These are phyloP conservation scores for Agonopterix alstromeriana DNA, from an alignment of 2,888 invertebrate genomes.

Conservation along the genomic window DNA sequence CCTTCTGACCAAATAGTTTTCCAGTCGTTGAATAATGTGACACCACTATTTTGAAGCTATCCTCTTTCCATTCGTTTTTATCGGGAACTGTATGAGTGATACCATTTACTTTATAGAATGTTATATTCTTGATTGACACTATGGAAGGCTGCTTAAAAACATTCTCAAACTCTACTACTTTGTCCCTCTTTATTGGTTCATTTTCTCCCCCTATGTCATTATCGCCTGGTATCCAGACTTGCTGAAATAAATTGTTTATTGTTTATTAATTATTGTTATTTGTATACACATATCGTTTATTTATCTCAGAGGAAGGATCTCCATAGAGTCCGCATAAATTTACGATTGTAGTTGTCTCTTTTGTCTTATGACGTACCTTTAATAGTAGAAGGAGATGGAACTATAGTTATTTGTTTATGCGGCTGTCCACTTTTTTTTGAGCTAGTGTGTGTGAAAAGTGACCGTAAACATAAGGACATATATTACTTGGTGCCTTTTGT, in stretches of 20 bases:
- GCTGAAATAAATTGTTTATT: slow-evolving; percentile 59
- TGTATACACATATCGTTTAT: too few relatives aligned
- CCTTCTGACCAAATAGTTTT: slow-evolving; percentile 56
- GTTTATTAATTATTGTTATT: too few relatives aligned
- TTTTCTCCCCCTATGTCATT: slow-evolving; percentile 98
- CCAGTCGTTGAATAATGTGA: slow-evolving; percentile 83
- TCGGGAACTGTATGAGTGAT: slow-evolving; percentile 80
- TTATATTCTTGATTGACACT: slow-evolving; percentile 77
- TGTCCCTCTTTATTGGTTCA: slow-evolving; percentile 81
- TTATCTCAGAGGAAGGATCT: too few relatives aligned
- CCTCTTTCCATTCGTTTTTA: slow-evolving; percentile 41
- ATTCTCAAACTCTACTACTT: slow-evolving; percentile 83
- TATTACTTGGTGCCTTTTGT: too few relatives aligned
- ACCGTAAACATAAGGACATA: too few relatives aligned
- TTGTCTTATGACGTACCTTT: too few relatives aligned
- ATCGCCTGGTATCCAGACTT: slow-evolving; percentile 94
- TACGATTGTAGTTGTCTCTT: too few relatives aligned
- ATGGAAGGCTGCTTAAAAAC: slow-evolving; percentile 84
- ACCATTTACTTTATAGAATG: slow-evolving; percentile 85
- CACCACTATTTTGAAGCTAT: slow-evolving; percentile 79
- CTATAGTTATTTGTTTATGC: too few relatives aligned
- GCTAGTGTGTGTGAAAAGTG: too few relatives aligned
- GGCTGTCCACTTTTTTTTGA: too few relatives aligned
- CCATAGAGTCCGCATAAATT: too few relatives aligned
- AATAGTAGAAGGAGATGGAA: too few relatives aligned